Conservation (phyloP, 2,797 vertebrate genomes). For the Lepus townsendii region DNA sequence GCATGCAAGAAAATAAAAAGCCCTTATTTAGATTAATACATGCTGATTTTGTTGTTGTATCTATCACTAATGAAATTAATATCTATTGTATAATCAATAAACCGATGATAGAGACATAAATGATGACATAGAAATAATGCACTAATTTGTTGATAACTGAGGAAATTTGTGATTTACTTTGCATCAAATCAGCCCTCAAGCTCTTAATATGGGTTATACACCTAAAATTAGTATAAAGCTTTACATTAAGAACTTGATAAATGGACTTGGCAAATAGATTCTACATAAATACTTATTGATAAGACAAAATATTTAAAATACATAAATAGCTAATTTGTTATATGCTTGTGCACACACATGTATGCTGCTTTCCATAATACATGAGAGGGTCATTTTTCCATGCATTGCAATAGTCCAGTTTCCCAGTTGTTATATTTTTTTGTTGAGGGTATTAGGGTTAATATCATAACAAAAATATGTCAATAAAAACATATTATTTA, state of each 20-base stretch:
- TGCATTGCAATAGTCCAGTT: neutral
- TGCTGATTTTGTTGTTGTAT: conserved; percentile 38
- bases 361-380: neutral
- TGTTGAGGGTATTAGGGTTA: neutral
- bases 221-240: conserved; percentile 1
- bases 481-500: neutral
- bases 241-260: neutral
- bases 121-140: neutral
- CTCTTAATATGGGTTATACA: neutral
- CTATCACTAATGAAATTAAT: conserved; percentile 33
- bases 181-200: neutral
- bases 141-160: neutral
- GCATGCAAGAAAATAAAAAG: neutral
- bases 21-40: neutral
- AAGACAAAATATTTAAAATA: neutral
- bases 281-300: neutral
- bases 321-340: neutral
- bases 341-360: neutral
- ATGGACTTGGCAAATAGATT: neutral
- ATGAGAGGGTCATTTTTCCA: neutral
- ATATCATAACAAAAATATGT: neutral
- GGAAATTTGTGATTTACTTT: conserved; percentile 10
- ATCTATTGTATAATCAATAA: conserved; percentile 35
- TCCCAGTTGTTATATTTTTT: neutral
- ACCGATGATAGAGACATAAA: neutral